Base-by-base conservation (phyloP, 2,888 invertebrate genomes). In the Cartodere bifasciata region DNA sequence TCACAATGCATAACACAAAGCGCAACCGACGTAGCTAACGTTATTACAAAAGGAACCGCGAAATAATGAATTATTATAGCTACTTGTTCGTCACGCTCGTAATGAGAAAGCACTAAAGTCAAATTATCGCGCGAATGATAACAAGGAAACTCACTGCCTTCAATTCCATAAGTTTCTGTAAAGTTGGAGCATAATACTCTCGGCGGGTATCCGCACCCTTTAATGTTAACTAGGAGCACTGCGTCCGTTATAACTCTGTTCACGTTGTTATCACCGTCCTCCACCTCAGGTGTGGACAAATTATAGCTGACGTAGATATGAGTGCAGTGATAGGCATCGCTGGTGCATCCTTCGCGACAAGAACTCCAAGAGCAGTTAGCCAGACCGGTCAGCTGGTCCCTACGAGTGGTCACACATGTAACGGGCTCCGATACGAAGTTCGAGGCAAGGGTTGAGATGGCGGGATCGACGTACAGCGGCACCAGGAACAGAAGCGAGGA, bases 1-100 rank as follows among this genome's bases (percentile, higher is more conserved):
- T 86, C 85, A 60, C 86, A 87, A 59, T 86, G 85, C 72, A 85
- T 72, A 35, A 85, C 78, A 61, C 86, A 87, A 36, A 86, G 68
- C 15, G 82, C 83, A 43, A 85, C 76, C 34, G 85, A 85, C 41
- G 86, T 84, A 48, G 84, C 79, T 44, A 84, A 69, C 31, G 86
- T 84, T 51, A 86, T 71, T 50, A 83, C 79, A 62, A 87, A 75
- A 38, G 86, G 86, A 47, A 85, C 73, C 34, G 80, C 84, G 61
- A 86, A 74, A 57, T 80, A 86, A 60, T 86, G 73, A 43, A 85
- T 78, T 49, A 86, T 85, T 43, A 79, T 74, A 37, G 79, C 75
- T 44, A 84, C 75, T 57, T 86, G 85, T 54, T 82, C 79, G 42
- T 82, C 79, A 40, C 81, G 70, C 54, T 83, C 81, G 68, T 86